Conservation (phyloP, 2,888 invertebrate species). For the Crematogaster levior region DNA sequence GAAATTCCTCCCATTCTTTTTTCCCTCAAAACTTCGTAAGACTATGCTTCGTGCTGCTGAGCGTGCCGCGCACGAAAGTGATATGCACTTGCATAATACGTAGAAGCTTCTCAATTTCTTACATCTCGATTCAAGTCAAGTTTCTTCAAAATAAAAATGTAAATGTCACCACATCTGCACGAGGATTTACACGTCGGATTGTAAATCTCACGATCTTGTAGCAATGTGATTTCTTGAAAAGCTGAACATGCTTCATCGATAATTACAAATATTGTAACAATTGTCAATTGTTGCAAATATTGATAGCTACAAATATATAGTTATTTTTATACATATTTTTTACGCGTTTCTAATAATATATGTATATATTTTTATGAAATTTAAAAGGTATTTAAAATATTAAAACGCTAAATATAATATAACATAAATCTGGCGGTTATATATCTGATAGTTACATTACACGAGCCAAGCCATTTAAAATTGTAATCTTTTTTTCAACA, state of each 20-base stretch:
- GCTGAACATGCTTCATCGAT: background rate
- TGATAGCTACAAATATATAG: background rate
- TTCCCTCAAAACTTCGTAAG: conserved; percentile 29
- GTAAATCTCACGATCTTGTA: background rate
- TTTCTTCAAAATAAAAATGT: conserved; percentile 34
- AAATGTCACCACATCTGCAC: conserved; percentile 4
- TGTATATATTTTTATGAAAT: background rate
- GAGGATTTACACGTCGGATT: conserved; percentile 7
- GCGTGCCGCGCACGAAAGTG: conserved; percentile 26
- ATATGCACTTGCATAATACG: conserved; percentile 33
- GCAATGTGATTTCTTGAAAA: background rate
- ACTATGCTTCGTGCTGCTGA: conserved; percentile 33
- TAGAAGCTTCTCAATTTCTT: conserved; percentile 38
- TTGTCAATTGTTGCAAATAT: background rate
- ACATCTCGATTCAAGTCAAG: conserved; percentile 31
- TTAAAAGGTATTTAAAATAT: background rate
- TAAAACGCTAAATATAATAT: conserved; percentile 4
- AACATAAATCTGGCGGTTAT: too few species aligned
- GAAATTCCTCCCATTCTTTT: conserved; percentile 29
- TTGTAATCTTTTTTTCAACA: background rate
- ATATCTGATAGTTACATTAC: too few species aligned
- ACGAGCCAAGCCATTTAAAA: background rate
- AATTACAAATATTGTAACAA: background rate
- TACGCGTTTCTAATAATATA: background rate
- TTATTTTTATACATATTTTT: background rate